Evolutionary conservation across 2,113 vertebrate genomes (phyloP), one percentile per base, ranked within the genome.

Genomic region (Pollachius pollachius): DNA sequence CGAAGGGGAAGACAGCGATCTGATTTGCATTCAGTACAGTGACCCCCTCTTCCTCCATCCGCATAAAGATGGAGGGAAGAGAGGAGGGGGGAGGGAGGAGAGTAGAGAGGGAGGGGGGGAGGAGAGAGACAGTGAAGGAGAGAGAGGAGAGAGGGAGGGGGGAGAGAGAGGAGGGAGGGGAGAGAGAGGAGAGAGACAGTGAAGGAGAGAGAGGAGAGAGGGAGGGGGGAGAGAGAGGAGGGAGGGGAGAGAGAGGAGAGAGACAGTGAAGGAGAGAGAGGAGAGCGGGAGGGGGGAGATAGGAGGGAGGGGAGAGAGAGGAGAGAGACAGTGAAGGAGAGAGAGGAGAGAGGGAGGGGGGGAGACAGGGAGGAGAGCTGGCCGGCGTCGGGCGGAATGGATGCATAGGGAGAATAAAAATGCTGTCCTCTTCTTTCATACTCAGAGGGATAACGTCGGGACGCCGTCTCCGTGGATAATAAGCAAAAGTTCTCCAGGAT

Each of bases 21-120:
- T 84, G 58, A 89, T 90, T 88, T 88, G 84, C 84, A 90, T 90
- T 88, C 89, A 85, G 72, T 87, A 82, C 82, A 83, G 75, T 86
- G 79, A 88, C 80, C 84, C 81, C 80, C 86, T 87, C 86, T 80
- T 71, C 82, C 52, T 48, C 81, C 83, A 89, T 87, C 88, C 84
- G 85, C 85, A 90, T 88, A 88, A 85, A 85, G 83, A 88, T 83
- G 82, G 79, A 85, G 75, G 64, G 76, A 73, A 65, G 73, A 79
- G 76, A 61, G 77, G 7, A 13, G 41, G 7, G 7, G 41, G 2
- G 41, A 13, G 41, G 7, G 30, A 80, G 69, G 71, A 81, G 77
- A 74, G 41, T 3, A 48, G 41, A 48, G 7, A 2, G 37, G 9
- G 37, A 41, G 37, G 9, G 37, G 37, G 9, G 37, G 37, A 2